Base-by-base conservation (phyloP, 2,797 vertebrate genomes). In the Steatocranus sp. region DNA sequence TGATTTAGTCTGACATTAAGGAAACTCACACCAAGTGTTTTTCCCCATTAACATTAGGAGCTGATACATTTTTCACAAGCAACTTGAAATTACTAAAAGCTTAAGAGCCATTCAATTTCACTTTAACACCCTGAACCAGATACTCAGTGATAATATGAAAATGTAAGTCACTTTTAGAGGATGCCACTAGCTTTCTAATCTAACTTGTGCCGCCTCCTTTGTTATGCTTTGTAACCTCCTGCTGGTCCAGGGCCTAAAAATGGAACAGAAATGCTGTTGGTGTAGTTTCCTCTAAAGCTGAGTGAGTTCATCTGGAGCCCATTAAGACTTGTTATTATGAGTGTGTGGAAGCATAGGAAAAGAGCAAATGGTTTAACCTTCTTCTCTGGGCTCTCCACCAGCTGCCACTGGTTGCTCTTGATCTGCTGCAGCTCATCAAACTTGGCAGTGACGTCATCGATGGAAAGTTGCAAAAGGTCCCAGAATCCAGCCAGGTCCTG, bases 371-470 rank as follows among this genome's bases (percentile, higher is more conserved):
- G 27, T 43, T 81, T 89, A 91, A 98, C 98, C 98, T 98, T 98
- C 91, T 97, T 97, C 92, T 99, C 98, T 0, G 97, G 97, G 80
- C 97, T 98, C 87, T 92, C 97, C 83, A 97, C 90, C 85, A 96
- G 92, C 93, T 97, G 98, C 99, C 99, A 99, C 87, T 97, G 97
- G 56, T 97, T 98, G 92, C 97, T 97, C 93, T 99, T 99, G 94
- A 99, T 96, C 94, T 97, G 98, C 92, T 99, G 98, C 87, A 99
- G 95, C 94, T 99, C 98, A 61, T 98, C 98, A 84, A 99, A 99
- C 95, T 99, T 99, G 97, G 98, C 97, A 97, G 98, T 98, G 95
- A 99, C 98, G 2, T 99, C 99, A 93, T 99, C 98, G n/a, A 99
- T 97, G 18, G 98, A 99, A 86, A 99, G 97, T 96, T 99, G 98